Conservation (phyloP, 1,140 invertebrate species). For the Euura lappo region DNA sequence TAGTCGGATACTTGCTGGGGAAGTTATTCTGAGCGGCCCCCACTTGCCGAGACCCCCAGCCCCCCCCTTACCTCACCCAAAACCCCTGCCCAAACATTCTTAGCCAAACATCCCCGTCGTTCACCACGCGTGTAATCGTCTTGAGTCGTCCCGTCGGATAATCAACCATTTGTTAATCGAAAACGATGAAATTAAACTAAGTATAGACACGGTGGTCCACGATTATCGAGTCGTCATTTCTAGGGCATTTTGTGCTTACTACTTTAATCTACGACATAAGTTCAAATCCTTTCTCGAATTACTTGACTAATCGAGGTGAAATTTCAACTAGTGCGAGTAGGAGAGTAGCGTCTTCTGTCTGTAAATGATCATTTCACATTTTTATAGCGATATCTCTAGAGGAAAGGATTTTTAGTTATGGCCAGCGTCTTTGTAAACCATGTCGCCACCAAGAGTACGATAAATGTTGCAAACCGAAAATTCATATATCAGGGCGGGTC, state of each 20-base stretch:
- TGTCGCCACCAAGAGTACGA: conserved; percentile 24
- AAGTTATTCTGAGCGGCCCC: conserved; percentile 56
- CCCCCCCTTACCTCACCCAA: conserved; percentile 32
- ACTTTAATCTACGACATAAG: background rate
- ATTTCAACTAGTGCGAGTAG: background rate
- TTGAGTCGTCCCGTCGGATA: background rate
- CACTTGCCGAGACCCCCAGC: conserved; percentile 32
- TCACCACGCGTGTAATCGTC: conserved; percentile 28
- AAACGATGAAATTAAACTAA: background rate
- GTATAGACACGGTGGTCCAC: background rate
- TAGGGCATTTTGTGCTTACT: conserved; percentile 3
- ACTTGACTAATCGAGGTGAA: background rate
- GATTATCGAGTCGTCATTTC: background rate
- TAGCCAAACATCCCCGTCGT: conserved; percentile 38
- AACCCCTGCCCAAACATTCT: conserved; percentile 45
- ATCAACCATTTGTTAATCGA: background rate
- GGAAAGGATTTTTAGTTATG: background rate
- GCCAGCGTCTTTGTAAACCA: conserved; percentile 20
- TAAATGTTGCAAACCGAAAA: too few species aligned
- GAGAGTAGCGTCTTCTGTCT: background rate
- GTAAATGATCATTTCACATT: background rate
- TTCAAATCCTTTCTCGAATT: background rate
- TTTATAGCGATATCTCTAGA: background rate
- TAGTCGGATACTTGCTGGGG: conserved; percentile 55
- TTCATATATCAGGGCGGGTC: conserved; percentile 17